A percentile compares a stretch with the other conserved stretches of the same genome.
phyloP scores from a whole-genome alignment of 2,113 vertebrate genomes.

The Callipepla californica region DNA sequence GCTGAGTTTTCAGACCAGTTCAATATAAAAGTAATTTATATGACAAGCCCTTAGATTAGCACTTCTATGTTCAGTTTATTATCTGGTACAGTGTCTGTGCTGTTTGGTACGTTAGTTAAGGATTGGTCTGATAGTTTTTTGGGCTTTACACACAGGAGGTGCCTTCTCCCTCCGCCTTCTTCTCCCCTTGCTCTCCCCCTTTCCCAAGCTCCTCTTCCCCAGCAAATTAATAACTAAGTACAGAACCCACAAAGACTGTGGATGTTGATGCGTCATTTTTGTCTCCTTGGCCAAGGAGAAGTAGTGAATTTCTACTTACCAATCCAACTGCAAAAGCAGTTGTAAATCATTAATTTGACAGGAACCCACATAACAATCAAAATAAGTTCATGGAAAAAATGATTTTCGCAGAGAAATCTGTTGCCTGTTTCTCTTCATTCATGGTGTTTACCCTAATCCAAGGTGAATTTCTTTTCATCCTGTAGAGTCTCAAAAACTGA shows the following conservation, averaged over 20 bases:
- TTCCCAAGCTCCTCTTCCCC: no score
- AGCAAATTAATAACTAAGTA: neutral
- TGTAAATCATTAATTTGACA: slow-evolving; percentile 4
- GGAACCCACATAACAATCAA: slow-evolving; percentile 2
- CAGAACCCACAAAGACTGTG: neutral
- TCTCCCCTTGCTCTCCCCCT: neutral
- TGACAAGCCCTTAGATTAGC: neutral
- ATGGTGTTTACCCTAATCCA: neutral
- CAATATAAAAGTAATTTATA: neutral
- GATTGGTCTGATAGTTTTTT: neutral
- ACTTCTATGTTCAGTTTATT: neutral
- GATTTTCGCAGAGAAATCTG: neutral
- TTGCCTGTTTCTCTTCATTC: neutral
- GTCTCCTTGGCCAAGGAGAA: neutral
- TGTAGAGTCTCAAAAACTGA: neutral
- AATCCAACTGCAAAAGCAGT: slow-evolving; percentile 33
- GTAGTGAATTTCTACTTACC: neutral
- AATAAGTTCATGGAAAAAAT: neutral
- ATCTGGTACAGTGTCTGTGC: neutral
- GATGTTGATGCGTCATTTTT: neutral
- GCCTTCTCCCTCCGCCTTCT: neutral
- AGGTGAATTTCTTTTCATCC: slow-evolving; percentile 29
- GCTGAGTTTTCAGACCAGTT: neutral
- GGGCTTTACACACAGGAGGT: neutral
- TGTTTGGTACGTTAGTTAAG: neutral